Evolutionary conservation across 2,797 vertebrate species (phyloP), one percentile per base, ranked within the genome.

Genomic region (Loris lydekkerianus): DNA sequence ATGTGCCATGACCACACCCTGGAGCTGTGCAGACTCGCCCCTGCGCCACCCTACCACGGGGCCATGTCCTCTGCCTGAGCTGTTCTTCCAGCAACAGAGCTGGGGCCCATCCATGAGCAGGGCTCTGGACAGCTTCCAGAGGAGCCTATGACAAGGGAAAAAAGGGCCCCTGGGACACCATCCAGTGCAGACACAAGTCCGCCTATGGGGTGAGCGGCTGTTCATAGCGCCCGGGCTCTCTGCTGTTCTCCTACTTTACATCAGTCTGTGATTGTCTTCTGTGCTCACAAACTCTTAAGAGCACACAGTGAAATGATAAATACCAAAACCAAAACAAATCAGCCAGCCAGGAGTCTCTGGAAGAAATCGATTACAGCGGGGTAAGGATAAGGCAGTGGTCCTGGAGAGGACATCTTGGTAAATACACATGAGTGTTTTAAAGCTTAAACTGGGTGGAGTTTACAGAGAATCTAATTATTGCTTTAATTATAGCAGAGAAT

Each of bases 1-100:
- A 43, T 11, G n/a, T 2, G 11, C 2, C 17, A 1, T 43, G 10
- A 9, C 7, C 0, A 0, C 34, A 53, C 25, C 72, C 31, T 2
- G 14, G 49, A 34, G 27, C 46, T 13, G 29, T 11, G 1, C 20
- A 43, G 90, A 31, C 34, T 49, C 86, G 21, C 56, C 25, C 14
- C 67, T n/a, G 37, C 1, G 20, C 67, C 17, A 6, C 14, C 1
- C 37, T 7, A 31, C 14, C 7, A 15, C 11, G 8, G 31, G 29
- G 40, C 34, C 2, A 0, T 8, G 13, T 17, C 78, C 49, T 76
- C 20, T 53, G 3, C 49, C n/a, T 13, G 82, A 78, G 56, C 56
- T 15, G 1, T 69, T 76, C 84, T 34, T 56, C 81, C 76, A 23
- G 20, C 17, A 69, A 11, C 23, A 5, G 69, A 72, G 1, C 2